A percentile compares a stretch with the other conserved stretches of the same genome.
phyloP scores from a whole-genome alignment of 1,140 invertebrate genomes.

The Procambarus clarkii region DNA sequence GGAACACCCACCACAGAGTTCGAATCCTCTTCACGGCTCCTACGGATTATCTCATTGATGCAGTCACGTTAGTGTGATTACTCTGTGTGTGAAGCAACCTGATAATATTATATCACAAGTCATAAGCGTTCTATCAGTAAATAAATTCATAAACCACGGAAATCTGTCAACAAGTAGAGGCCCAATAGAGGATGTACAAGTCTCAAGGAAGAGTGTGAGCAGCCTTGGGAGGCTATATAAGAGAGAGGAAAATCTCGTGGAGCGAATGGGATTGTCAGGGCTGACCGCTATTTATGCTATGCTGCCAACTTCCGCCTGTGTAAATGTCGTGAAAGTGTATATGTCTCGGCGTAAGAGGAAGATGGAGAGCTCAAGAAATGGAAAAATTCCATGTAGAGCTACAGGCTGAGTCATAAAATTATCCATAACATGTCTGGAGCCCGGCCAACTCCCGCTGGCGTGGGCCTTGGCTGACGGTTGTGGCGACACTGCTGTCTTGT shows the following conservation, averaged over 20 bases:
- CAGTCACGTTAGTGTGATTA: too few species aligned
- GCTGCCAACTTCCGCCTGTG: not conserved
- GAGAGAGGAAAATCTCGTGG: too few species aligned
- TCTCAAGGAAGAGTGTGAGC: not conserved
- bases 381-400: slow-evolving; percentile 30
- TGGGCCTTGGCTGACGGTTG: not conserved
- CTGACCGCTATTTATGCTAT: not conserved
- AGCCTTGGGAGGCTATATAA: not conserved
- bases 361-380: slow-evolving; percentile 4
- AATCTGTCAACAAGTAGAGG: not conserved
- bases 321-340: slow-evolving; percentile 19
- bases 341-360: slow-evolving; percentile 22
- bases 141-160: too few species aligned
- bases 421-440: slow-evolving; percentile 42
- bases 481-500: not conserved
- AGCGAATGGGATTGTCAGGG: not conserved
- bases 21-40: too few species aligned
- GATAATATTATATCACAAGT: too few species aligned
- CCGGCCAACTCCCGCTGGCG: not conserved
- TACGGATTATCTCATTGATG: too few species aligned
- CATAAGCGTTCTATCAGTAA: too few species aligned
- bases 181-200: not conserved
- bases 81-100: too few species aligned
- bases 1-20: too few species aligned
- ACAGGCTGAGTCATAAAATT: slow-evolving; percentile 36